Percentiles rank a stretch among this genome's conserved stretches.
Evolutionary conservation across 2,113 vertebrate species (phyloP).

Genomic region (Globicephala melas): DNA sequence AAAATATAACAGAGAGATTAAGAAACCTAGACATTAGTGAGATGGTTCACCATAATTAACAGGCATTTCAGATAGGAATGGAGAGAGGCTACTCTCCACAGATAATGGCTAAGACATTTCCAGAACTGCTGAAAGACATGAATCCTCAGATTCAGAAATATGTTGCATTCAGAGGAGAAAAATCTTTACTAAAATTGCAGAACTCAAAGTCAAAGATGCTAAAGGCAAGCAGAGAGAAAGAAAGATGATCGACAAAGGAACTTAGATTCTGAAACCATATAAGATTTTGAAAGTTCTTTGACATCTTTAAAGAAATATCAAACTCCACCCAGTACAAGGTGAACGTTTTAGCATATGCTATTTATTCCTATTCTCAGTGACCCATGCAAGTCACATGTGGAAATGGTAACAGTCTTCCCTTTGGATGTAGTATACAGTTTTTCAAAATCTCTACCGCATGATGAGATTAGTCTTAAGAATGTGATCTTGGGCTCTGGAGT

Average conservation of each 20-base stretch:
- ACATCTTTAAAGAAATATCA: not conserved
- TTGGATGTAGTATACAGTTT: not conserved
- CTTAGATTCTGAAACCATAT: not conserved
- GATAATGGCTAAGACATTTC: not conserved
- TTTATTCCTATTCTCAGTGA: not conserved
- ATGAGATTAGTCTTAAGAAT: not conserved
- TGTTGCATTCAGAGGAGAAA: not conserved
- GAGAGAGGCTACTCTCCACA: not conserved
- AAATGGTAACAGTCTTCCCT: not conserved
- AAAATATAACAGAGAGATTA: not conserved
- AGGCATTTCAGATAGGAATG: not conserved
- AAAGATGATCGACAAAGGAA: not conserved
- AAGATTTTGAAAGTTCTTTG: not conserved
- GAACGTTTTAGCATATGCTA: not conserved
- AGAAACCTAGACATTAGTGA: not conserved
- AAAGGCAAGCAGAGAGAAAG: not conserved
- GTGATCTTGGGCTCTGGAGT: not conserved
- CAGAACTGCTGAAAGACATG: not conserved
- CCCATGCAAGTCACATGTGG: not conserved
- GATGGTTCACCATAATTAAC: not conserved
- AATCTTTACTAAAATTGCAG: not conserved
- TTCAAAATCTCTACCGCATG: not conserved
- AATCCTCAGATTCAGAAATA: not conserved
- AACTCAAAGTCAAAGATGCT: not conserved
- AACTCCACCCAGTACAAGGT: not conserved